Conservation (phyloP, 2,888 invertebrate genomes). For the Fragum sueziense region DNA sequence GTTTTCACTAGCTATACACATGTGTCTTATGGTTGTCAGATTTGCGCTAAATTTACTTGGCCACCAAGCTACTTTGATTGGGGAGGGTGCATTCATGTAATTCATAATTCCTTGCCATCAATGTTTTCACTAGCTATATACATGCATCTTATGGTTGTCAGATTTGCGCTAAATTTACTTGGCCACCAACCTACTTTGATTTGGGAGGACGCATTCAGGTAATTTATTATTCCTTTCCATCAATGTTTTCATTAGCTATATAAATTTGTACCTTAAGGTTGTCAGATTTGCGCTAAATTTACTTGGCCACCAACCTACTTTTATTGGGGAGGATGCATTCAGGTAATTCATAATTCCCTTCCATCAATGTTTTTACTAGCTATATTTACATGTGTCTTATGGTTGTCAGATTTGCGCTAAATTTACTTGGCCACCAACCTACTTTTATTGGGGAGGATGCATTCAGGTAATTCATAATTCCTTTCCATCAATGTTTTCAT, state of each 20-base stretch:
- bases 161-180: slow-evolving; percentile 6
- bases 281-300: slow-evolving; percentile 12
- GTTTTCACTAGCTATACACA: neutral
- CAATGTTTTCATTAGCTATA: neutral
- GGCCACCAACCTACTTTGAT: neutral
- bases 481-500: neutral
- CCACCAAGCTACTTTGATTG: neutral
- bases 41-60: slow-evolving; percentile 3
- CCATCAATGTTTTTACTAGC: neutral
- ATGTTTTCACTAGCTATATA: neutral
- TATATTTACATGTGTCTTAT: too few relatives aligned
- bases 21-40: too few relatives aligned
- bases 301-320: neutral
- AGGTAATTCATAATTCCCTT: neutral
- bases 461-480: neutral
- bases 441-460: neutral
- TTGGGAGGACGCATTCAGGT: neutral
- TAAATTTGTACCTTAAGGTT: too few relatives aligned
- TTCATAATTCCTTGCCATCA: neutral
- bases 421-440: neutral
- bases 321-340: neutral
- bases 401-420: slow-evolving; percentile 9
- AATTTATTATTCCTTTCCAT: neutral
- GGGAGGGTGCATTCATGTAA: neutral
- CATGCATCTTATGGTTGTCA: too few relatives aligned